Evolutionary conservation across 2,797 vertebrate species (phyloP).

Genomic region (Eleutherodactylus coqui): DNA sequence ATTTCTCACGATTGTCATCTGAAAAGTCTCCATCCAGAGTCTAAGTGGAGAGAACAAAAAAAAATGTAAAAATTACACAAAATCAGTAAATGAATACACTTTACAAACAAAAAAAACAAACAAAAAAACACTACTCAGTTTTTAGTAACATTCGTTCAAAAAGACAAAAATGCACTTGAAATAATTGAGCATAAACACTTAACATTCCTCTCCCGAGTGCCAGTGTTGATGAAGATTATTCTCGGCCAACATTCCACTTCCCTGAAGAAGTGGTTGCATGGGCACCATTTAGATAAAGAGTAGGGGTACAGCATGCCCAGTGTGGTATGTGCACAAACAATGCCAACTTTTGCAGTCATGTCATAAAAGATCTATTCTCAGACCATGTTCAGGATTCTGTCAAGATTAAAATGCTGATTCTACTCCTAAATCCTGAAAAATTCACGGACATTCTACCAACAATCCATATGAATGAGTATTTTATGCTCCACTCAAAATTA

Average conservation of each 20-base stretch:
- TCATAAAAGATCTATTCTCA: neutral
- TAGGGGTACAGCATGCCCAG: neutral
- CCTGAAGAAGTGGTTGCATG: neutral
- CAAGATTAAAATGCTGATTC: too few species aligned
- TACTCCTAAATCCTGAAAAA: too few species aligned
- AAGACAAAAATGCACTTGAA: neutral
- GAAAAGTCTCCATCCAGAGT: conserved; percentile 96
- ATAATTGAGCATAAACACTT: neutral
- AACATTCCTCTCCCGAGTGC: neutral
- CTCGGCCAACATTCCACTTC: neutral
- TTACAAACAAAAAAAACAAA: too few species aligned
- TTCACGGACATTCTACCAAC: too few species aligned
- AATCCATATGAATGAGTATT: too few species aligned
- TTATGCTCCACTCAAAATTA: too few species aligned
- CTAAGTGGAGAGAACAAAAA: conserved; percentile 69
- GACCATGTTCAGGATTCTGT: too few species aligned
- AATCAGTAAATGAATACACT: neutral
- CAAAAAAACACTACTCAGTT: too few species aligned
- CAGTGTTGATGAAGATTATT: neutral
- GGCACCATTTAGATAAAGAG: neutral
- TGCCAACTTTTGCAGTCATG: too few species aligned
- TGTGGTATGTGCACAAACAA: neutral
- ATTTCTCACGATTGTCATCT: conserved; percentile 92
- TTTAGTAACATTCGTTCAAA: neutral
- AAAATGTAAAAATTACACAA: neutral